A percentile compares a stretch with the other conserved stretches of the same genome.
phyloP scores from a whole-genome alignment of 1,140 invertebrate genomes.

The Samia ricini region DNA sequence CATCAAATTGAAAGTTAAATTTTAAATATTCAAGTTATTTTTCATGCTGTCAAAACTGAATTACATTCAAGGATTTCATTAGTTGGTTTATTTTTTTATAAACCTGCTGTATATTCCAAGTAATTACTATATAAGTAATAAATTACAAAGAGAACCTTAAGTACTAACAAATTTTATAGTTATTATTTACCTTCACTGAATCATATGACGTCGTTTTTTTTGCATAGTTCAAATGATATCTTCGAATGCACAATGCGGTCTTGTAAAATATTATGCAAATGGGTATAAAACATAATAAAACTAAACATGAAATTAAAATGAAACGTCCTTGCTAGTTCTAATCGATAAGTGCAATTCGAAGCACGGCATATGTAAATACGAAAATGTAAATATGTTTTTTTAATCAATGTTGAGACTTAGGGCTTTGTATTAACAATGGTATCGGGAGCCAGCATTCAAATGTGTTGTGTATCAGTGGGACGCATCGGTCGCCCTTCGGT shows the following conservation, averaged over 20 bases:
- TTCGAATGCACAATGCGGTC: background rate
- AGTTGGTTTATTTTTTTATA: too few species aligned
- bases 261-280: constrained; percentile 16
- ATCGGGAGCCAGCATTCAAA: constrained; percentile 3
- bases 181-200: background rate
- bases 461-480: constrained; percentile 6
- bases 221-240: background rate
- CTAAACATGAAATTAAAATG: constrained; percentile 35
- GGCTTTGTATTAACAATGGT: constrained; percentile 6
- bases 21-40: too few species aligned
- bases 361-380: constrained; percentile 68
- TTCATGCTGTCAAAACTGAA: too few species aligned
- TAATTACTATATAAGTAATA: too few species aligned
- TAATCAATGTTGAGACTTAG: constrained; percentile 61
- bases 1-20: too few species aligned
- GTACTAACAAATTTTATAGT: background rate
- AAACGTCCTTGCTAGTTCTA: constrained; percentile 42
- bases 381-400: constrained; percentile 63
- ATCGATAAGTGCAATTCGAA: constrained; percentile 61
- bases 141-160: background rate
- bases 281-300: constrained; percentile 31
- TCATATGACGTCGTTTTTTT: background rate
- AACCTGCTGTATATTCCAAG: too few species aligned
- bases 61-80: too few species aligned
- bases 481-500: constrained; percentile 3